These are phyloP conservation scores for Mylabris sibirica DNA, from an alignment of 2,888 invertebrate species.

Conservation along the genomic window DNA sequence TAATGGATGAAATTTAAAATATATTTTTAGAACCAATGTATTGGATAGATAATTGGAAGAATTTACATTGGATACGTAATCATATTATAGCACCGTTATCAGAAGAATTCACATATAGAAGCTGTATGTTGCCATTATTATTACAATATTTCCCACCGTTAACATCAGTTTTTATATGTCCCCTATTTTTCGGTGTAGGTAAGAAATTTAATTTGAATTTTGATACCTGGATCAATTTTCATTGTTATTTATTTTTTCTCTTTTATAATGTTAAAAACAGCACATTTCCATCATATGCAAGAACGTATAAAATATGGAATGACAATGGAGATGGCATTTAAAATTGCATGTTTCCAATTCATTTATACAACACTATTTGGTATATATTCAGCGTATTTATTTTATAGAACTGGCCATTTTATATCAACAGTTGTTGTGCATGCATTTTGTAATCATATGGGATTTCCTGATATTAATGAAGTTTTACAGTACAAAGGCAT, in stretches of 20 bases:
- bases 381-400: slow-evolving; percentile 91
- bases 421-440: slow-evolving; percentile 88
- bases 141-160: slow-evolving; percentile 80
- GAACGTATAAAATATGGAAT: slow-evolving; percentile 79
- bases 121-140: slow-evolving; percentile 92
- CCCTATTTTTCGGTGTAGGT: slow-evolving; percentile 91
- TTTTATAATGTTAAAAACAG: slow-evolving; percentile 60
- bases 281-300: slow-evolving; percentile 91
- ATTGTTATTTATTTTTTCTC: slow-evolving; percentile 19
- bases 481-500: slow-evolving; percentile 66
- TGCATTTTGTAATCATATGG: slow-evolving; percentile 97
- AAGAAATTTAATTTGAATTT: slow-evolving; percentile 48
- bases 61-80: slow-evolving; percentile 86
- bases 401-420: slow-evolving; percentile 89
- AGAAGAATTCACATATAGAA: slow-evolving; percentile 95
- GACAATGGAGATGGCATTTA: slow-evolving; percentile 72
- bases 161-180: slow-evolving; percentile 82
- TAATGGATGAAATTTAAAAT: background rate
- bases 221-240: slow-evolving; percentile 10
- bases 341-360: slow-evolving; percentile 85
- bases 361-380: slow-evolving; percentile 92
- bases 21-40: slow-evolving; percentile 51
- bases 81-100: slow-evolving; percentile 91
- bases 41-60: slow-evolving; percentile 74
- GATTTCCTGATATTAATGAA: slow-evolving; percentile 87